Percentiles rank a stretch among this genome's conserved stretches.
These are phyloP conservation scores for Meloidogyne exigua DNA, from an alignment of 1,140 invertebrate species.

Conservation along the genomic window DNA sequence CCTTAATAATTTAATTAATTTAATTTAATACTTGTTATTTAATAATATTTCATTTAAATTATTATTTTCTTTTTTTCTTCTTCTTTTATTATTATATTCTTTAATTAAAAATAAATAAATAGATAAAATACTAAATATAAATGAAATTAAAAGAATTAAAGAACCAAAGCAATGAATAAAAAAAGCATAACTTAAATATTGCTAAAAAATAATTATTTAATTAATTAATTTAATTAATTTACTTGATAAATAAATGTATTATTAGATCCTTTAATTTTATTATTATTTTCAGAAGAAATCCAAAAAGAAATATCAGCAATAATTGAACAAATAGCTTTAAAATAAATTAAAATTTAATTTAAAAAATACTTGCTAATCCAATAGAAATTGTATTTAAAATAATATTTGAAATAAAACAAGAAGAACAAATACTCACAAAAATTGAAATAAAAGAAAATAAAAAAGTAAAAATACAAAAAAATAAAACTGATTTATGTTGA, in stretches of 20 bases:
- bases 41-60: no score
- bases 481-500: slow-evolving; percentile 57
- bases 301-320: slow-evolving; percentile 53
- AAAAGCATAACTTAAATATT: slow-evolving; percentile 51
- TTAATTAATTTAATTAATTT: background rate
- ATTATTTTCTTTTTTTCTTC: background rate
- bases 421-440: slow-evolving; percentile 52
- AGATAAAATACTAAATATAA: slow-evolving; percentile 41
- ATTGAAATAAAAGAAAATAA: slow-evolving; percentile 53
- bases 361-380: slow-evolving; percentile 49
- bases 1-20: no score
- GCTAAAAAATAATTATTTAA: slow-evolving; percentile 36
- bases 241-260: background rate
- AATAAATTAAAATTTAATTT: background rate
- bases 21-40: no score
- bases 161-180: slow-evolving; percentile 54
- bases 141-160: slow-evolving; percentile 31
- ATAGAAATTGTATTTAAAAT: slow-evolving; percentile 49
- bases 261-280: slow-evolving; percentile 10
- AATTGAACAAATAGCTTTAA: slow-evolving; percentile 49
- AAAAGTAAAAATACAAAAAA: slow-evolving; percentile 53
- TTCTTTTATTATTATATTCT: slow-evolving; percentile 17
- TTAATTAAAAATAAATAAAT: slow-evolving; percentile 42
- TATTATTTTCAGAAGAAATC: slow-evolving; percentile 44
- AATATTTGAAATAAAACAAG: slow-evolving; percentile 51